Evolutionary conservation across 2,797 vertebrate genomes (phyloP).

Genomic region (Okamejei kenojei): DNA sequence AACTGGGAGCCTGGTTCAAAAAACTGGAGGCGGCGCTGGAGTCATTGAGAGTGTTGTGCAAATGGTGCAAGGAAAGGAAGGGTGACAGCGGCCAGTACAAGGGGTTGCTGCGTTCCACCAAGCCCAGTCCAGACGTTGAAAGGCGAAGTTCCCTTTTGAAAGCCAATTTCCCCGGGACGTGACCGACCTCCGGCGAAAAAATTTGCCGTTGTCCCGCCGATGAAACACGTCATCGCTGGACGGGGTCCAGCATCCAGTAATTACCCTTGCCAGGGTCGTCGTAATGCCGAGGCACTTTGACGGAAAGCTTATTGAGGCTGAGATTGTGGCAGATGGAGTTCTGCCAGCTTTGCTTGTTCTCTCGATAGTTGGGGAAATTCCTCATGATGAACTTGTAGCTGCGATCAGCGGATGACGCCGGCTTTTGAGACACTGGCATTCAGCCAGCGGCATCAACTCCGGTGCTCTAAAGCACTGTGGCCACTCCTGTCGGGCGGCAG

Average conservation of each 20-base stretch:
- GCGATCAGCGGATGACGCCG: too few relatives aligned
- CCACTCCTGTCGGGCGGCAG: too few relatives aligned
- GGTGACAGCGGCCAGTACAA: too few relatives aligned
- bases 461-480: too few relatives aligned
- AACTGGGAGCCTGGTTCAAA: too few relatives aligned
- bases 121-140: slow-evolving; percentile 58
- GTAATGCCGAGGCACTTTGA: slow-evolving; percentile 69
- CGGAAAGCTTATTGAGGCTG: slow-evolving; percentile 71
- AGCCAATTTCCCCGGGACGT: slow-evolving; percentile 65
- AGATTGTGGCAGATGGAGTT: slow-evolving; percentile 73
- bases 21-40: too few relatives aligned
- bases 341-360: slow-evolving; percentile 72
- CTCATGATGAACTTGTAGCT: slow-evolving; percentile 72
- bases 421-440: too few relatives aligned
- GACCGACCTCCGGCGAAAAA: slow-evolving; percentile 65
- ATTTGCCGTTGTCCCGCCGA: slow-evolving; percentile 68
- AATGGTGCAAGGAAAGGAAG: too few relatives aligned
- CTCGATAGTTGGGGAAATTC: slow-evolving; percentile 71
- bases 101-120: slow-evolving; percentile 55
- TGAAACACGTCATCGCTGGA: slow-evolving; percentile 70
- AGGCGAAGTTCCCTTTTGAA: slow-evolving; percentile 66
- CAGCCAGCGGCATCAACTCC: too few relatives aligned
- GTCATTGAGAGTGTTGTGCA: too few relatives aligned
- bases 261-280: slow-evolving; percentile 72
- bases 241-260: slow-evolving; percentile 73